Percentiles rank a stretch among this genome's conserved stretches.
Conservation (phyloP, 1,140 invertebrate species). For the Drosophila persimilis region DNA sequence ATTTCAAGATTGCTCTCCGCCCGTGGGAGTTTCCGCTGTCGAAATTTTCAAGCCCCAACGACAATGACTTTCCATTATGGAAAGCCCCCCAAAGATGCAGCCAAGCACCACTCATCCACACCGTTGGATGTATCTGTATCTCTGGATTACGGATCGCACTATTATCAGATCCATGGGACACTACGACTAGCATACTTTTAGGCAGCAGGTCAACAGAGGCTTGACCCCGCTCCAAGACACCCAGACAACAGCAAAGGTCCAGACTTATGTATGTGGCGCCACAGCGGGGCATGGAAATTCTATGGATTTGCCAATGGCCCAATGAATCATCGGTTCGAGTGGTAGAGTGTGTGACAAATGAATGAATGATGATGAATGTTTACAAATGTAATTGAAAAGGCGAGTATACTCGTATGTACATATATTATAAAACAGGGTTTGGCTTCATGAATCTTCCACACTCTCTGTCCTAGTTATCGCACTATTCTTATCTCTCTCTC, state of each 20-base stretch:
- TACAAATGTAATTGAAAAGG: slow-evolving; percentile 24
- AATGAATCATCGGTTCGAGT: slow-evolving; percentile 52
- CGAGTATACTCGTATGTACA: slow-evolving; percentile 5
- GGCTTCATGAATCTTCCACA: slow-evolving; percentile 27
- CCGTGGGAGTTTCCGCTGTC: no score
- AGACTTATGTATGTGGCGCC: not conserved
- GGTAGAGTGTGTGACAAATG: slow-evolving; percentile 25
- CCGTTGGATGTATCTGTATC: no score
- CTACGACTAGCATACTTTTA: slow-evolving; percentile 61
- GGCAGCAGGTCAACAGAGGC: slow-evolving; percentile 27
- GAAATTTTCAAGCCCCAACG: no score
- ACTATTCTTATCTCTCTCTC: slow-evolving; percentile 18
- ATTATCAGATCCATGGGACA: no score
- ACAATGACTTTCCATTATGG: no score
- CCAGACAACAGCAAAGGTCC: not conserved
- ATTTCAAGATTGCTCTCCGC: no score
- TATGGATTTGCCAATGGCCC: slow-evolving; percentile 42
- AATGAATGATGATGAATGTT: slow-evolving; percentile 33
- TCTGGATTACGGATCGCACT: no score
- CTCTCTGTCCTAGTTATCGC: slow-evolving; percentile 22
- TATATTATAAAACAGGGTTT: slow-evolving; percentile 43
- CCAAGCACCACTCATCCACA: no score
- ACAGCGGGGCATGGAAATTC: slow-evolving; percentile 21
- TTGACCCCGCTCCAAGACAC: not conserved
- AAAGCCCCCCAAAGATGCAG: no score